Evolutionary conservation across 2,888 invertebrate genomes (phyloP).

Genomic region (Agrotis segetum): DNA sequence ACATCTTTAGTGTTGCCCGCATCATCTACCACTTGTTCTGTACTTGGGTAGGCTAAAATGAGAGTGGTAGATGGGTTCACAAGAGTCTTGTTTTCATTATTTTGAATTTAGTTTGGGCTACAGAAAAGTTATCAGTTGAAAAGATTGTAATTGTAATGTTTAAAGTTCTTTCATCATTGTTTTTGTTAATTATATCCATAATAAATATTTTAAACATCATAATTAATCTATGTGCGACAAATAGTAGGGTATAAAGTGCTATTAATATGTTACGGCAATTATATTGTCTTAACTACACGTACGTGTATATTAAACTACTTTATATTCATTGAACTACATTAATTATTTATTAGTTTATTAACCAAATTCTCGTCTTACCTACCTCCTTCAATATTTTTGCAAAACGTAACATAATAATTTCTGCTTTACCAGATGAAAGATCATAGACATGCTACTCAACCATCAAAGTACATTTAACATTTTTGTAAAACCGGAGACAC

Average conservation of each 20-base stretch:
- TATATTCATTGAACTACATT: neutral
- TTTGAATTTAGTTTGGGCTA: neutral
- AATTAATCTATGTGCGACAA: neutral
- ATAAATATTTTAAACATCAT: neutral
- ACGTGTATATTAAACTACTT: neutral
- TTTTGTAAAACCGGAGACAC: too few relatives aligned
- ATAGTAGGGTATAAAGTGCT: slow-evolving; percentile 4
- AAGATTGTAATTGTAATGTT: neutral
- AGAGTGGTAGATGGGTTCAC: too few relatives aligned
- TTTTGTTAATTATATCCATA: neutral
- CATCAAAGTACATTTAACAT: too few relatives aligned
- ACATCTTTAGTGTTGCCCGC: slow-evolving; percentile 59
- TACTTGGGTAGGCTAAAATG: slow-evolving; percentile 20
- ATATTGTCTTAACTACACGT: neutral
- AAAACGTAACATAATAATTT: too few relatives aligned
- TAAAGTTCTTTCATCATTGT: neutral
- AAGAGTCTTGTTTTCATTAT: too few relatives aligned
- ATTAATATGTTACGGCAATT: neutral
- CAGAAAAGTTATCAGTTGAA: neutral
- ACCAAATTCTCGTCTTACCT: neutral
- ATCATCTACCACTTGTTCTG: slow-evolving; percentile 44
- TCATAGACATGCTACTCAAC: neutral
- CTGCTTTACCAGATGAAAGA: too few relatives aligned
- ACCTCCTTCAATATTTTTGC: too few relatives aligned
- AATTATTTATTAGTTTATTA: neutral